These are phyloP conservation scores for Anisognathus igniventris DNA, from an alignment of 2,797 vertebrate species.

Conservation along the genomic window DNA sequence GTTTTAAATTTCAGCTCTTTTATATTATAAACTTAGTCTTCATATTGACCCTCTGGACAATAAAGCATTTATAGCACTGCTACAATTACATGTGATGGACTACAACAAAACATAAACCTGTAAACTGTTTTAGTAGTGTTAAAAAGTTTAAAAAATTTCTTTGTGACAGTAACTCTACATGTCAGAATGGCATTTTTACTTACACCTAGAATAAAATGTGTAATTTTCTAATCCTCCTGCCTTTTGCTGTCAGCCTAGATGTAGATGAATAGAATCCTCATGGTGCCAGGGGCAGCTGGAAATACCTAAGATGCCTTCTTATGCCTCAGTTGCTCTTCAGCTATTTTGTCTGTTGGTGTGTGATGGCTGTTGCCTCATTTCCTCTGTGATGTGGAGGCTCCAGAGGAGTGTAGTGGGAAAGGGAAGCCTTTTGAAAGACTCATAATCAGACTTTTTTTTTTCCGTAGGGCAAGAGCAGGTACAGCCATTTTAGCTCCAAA, in stretches of 20 bases:
- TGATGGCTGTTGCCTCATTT: not conserved
- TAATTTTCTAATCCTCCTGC: not conserved
- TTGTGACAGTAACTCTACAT: not conserved
- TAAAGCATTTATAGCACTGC: not conserved
- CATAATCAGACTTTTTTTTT: not conserved
- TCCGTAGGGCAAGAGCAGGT: not conserved
- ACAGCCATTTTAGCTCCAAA: not conserved
- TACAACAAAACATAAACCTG: not conserved
- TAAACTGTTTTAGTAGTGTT: not conserved
- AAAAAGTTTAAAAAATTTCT: not conserved
- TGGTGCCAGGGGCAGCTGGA: not conserved
- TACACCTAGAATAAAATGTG: not conserved
- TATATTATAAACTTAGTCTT: not conserved
- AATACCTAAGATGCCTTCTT: not conserved
- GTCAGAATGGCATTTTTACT: not conserved
- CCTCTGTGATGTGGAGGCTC: not conserved
- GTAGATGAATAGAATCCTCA: not conserved
- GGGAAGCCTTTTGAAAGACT: not conserved
- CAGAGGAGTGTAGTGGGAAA: not conserved
- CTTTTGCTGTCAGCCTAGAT: not conserved
- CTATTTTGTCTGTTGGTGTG: not conserved
- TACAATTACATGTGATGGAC: not conserved
- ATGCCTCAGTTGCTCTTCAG: not conserved
- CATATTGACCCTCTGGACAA: accelerated
- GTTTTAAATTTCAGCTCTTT: not conserved